These are phyloP conservation scores for Threskiornis aethiopicus DNA, from an alignment of 2,797 vertebrate genomes.

Conservation along the genomic window DNA sequence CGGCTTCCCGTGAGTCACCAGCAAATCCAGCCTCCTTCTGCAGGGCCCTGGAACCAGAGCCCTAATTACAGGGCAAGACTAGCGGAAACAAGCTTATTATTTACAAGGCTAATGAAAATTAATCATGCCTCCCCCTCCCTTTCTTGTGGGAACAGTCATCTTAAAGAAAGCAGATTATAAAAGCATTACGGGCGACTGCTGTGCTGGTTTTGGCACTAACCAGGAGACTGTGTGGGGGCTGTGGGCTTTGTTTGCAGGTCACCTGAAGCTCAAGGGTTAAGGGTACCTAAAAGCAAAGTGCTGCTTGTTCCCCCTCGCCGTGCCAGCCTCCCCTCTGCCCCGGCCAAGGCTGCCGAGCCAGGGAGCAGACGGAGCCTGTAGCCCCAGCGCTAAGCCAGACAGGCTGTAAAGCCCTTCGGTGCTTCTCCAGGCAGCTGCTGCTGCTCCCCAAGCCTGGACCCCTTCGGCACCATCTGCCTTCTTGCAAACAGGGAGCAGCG, in stretches of 20 bases:
- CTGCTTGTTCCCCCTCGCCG: background rate
- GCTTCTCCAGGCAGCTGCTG: constrained; percentile 22
- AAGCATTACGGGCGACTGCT: background rate
- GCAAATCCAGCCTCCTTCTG: constrained; percentile 26
- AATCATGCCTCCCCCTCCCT: constrained; percentile 24
- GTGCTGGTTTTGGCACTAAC: background rate
- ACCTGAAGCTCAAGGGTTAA: background rate
- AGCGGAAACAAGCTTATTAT: constrained; percentile 42
- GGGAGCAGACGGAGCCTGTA: constrained; percentile 12
- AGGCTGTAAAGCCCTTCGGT: background rate
- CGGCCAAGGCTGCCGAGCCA: background rate
- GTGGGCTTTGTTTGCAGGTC: background rate
- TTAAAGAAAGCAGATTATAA: constrained; percentile 10
- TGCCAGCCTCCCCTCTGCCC: background rate
- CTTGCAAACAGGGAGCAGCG: background rate
- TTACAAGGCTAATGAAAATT: constrained; percentile 57
- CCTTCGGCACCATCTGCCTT: background rate
- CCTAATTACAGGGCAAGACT: constrained; percentile 25
- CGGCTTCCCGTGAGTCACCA: background rate
- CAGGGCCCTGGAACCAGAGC: background rate
- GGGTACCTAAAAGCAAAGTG: background rate
- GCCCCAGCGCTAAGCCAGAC: background rate
- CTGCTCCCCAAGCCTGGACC: background rate
- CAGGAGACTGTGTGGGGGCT: background rate
- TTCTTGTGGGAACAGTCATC: constrained; percentile 21